phyloP scores from a whole-genome alignment of 2,888 invertebrate species.

The Ischnus inquisitorius region DNA sequence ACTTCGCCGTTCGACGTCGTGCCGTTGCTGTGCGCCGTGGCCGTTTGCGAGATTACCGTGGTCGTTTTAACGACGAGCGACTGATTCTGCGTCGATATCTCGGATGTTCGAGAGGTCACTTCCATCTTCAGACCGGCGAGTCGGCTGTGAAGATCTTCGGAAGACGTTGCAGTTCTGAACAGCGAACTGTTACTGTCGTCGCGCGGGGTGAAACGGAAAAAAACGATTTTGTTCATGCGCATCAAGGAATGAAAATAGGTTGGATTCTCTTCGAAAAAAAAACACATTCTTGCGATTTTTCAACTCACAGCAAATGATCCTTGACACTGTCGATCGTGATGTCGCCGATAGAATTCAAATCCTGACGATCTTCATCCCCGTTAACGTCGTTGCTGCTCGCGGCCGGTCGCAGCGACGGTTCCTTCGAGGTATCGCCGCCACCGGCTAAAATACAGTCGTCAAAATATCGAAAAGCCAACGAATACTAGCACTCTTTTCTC shows the following conservation, averaged over 20 bases:
- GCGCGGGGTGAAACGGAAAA: slow-evolving; percentile 24
- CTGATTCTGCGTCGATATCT: slow-evolving; percentile 83
- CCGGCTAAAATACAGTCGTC: slow-evolving; percentile 80
- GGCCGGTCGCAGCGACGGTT: slow-evolving; percentile 80
- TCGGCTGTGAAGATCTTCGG: slow-evolving; percentile 83
- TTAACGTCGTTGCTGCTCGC: slow-evolving; percentile 84
- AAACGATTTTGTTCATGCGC: slow-evolving; percentile 10
- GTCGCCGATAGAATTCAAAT: slow-evolving; percentile 91
- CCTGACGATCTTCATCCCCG: slow-evolving; percentile 86
- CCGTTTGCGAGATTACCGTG: slow-evolving; percentile 82
- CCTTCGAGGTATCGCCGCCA: slow-evolving; percentile 82
- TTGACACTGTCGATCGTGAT: slow-evolving; percentile 98
- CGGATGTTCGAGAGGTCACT: slow-evolving; percentile 83
- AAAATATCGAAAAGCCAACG: slow-evolving; percentile 60
- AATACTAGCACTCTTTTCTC: slow-evolving; percentile 8
- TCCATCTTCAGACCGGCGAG: slow-evolving; percentile 84
- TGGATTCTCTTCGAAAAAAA: no score
- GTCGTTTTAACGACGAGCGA: slow-evolving; percentile 83
- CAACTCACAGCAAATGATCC: slow-evolving; percentile 90
- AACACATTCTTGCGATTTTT: no score
- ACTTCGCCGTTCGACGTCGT: slow-evolving; percentile 83
- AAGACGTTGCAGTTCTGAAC: slow-evolving; percentile 84
- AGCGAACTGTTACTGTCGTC: slow-evolving; percentile 84
- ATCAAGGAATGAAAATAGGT: slow-evolving; percentile 48
- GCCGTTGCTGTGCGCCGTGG: slow-evolving; percentile 79